phyloP scores from a whole-genome alignment of 2,113 vertebrate genomes.

The Falco punctatus region DNA sequence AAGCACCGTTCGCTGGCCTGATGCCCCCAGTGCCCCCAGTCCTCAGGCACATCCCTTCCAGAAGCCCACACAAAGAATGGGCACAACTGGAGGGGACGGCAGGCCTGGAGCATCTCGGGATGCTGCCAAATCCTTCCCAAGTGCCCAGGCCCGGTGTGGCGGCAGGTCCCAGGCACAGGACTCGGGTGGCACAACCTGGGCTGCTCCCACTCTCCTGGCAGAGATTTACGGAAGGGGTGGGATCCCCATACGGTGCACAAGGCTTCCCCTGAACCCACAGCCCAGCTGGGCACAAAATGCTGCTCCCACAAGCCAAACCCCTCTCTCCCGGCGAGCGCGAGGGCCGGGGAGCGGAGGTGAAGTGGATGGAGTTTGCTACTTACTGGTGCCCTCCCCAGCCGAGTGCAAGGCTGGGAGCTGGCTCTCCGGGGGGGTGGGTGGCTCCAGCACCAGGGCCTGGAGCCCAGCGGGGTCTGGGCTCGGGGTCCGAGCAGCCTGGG shows the following conservation, averaged over 20 bases:
- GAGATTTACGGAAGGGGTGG: rapidly evolving
- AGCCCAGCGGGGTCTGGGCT: slow-evolving; percentile 76
- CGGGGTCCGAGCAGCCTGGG: slow-evolving; percentile 64
- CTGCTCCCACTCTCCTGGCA: not conserved
- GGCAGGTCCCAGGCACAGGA: not conserved
- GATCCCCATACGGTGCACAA: rapidly evolving
- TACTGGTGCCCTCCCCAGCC: slow-evolving; percentile 85
- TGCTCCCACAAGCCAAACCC: not conserved
- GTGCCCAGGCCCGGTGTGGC: rapidly evolving
- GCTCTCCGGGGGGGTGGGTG: slow-evolving; percentile 79
- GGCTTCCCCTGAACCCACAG: not conserved
- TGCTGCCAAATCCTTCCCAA: not conserved
- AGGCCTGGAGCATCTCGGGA: not conserved
- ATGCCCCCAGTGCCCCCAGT: not conserved
- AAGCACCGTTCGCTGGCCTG: not conserved
- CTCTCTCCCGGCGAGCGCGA: not conserved
- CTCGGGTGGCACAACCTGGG: not conserved
- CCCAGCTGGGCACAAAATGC: not conserved
- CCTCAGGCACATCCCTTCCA: not conserved
- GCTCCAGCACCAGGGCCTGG: slow-evolving; percentile 81
- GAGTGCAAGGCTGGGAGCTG: slow-evolving; percentile 80
- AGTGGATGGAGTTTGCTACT: slow-evolving; percentile 72
- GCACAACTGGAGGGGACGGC: not conserved
- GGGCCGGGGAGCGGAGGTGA: not conserved
- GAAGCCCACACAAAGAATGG: rapidly evolving